phyloP scores from a whole-genome alignment of 2,888 invertebrate genomes.

The Nomada flava region DNA sequence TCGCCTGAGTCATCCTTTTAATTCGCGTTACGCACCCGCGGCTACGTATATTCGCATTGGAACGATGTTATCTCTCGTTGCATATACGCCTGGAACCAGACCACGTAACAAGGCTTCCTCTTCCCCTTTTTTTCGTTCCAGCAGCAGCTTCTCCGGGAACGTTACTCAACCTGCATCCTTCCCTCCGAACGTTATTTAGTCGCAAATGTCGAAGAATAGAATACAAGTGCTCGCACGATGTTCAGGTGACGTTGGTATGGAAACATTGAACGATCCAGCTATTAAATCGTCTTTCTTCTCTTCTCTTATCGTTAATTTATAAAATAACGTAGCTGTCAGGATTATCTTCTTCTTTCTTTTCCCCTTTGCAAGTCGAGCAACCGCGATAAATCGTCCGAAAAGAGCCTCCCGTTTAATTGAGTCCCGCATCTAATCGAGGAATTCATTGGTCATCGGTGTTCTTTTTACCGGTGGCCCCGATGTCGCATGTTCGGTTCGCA shows the following conservation, averaged over 20 bases:
- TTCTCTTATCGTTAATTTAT: no score
- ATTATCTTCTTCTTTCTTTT: neutral
- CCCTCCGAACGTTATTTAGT: neutral
- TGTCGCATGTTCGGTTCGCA: slow-evolving; percentile 45
- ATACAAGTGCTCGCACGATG: neutral
- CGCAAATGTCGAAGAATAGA: neutral
- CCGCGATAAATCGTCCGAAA: slow-evolving; percentile 20
- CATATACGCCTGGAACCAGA: slow-evolving; percentile 57
- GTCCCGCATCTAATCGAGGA: slow-evolving; percentile 47
- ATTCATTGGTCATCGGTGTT: slow-evolving; percentile 29
- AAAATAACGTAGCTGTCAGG: no score
- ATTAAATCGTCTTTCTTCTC: no score
- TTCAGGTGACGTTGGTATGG: neutral
- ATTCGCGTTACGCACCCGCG: slow-evolving; percentile 56
- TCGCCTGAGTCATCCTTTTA: slow-evolving; percentile 57
- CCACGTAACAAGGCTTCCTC: slow-evolving; percentile 65
- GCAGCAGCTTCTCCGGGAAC: neutral
- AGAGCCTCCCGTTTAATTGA: slow-evolving; percentile 39
- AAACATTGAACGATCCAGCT: neutral
- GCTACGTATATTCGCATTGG: slow-evolving; percentile 63
- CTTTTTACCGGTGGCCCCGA: slow-evolving; percentile 43
- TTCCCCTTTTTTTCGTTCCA: slow-evolving; percentile 19
- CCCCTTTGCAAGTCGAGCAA: neutral
- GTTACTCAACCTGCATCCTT: neutral
- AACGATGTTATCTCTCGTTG: slow-evolving; percentile 69